phyloP scores from a whole-genome alignment of 2,888 invertebrate species.

The Eueremaeus valkanovi region DNA sequence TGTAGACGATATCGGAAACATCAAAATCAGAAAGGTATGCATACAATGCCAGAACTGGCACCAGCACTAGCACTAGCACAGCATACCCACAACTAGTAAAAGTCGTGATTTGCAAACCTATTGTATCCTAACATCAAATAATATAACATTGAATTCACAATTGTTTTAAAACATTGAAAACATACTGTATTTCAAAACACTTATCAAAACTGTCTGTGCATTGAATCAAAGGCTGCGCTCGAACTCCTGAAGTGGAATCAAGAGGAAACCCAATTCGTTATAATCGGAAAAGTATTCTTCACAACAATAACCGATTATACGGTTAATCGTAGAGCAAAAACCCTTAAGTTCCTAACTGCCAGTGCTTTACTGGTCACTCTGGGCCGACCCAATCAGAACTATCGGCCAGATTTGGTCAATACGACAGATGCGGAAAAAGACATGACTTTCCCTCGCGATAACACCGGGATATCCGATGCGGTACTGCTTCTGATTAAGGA shows the following conservation, averaged over 20 bases:
- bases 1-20: conserved; percentile 82
- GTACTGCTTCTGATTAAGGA: conserved; percentile 81
- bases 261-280: conserved; percentile 82
- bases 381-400: conserved; percentile 73
- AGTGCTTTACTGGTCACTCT: conserved; percentile 85
- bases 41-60: too few relatives aligned
- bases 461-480: conserved; percentile 69
- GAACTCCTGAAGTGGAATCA: conserved; percentile 85
- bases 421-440: conserved; percentile 53
- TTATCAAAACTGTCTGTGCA: background rate
- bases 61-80: conserved; percentile 22
- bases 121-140: background rate
- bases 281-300: conserved; percentile 81
- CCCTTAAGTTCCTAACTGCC: conserved; percentile 65
- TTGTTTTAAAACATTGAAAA: conserved; percentile 7
- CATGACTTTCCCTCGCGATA: conserved; percentile 52
- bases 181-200: background rate
- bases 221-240: conserved; percentile 67
- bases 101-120: conserved; percentile 33
- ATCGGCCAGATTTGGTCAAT: conserved; percentile 57
- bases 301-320: conserved; percentile 50
- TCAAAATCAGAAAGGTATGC: conserved; percentile 71
- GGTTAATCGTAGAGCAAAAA: conserved; percentile 49
- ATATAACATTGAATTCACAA: background rate
- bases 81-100: background rate